These are phyloP conservation scores for Drosophila picticornis DNA, from an alignment of 2,888 invertebrate genomes.

Conservation along the genomic window DNA sequence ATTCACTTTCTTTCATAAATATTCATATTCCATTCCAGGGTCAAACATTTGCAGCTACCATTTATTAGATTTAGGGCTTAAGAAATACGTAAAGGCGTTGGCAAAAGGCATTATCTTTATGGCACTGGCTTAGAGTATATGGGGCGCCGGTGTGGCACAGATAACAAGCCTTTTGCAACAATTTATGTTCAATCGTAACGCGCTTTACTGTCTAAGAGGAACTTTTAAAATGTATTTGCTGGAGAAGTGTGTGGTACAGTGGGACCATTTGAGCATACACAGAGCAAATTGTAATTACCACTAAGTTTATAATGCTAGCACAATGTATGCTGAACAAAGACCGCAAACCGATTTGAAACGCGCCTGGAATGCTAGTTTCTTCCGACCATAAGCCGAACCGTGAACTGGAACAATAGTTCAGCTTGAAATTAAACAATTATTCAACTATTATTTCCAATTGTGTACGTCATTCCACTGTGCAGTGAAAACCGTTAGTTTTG, in stretches of 20 bases:
- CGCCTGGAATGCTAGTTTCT: background rate
- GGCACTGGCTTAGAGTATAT: constrained; percentile 23
- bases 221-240: constrained; percentile 52
- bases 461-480: constrained; percentile 34
- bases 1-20: background rate
- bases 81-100: background rate
- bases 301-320: background rate
- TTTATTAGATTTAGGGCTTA: background rate
- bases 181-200: constrained; percentile 11
- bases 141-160: constrained; percentile 23
- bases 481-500: background rate
- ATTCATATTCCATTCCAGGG: background rate
- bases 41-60: background rate
- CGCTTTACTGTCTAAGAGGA: constrained; percentile 15
- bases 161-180: constrained; percentile 3
- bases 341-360: background rate
- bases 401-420: background rate
- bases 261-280: constrained; percentile 1
- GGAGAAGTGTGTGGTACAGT: constrained; percentile 56
- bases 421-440: background rate
- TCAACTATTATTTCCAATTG: background rate
- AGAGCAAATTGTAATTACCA: no score
- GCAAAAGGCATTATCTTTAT: constrained; percentile 19
- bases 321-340: no score
- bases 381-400: background rate